Percentiles rank a stretch among this genome's conserved stretches.
Conservation (phyloP, 2,797 vertebrate genomes). For the Ptychadena robeensis region DNA sequence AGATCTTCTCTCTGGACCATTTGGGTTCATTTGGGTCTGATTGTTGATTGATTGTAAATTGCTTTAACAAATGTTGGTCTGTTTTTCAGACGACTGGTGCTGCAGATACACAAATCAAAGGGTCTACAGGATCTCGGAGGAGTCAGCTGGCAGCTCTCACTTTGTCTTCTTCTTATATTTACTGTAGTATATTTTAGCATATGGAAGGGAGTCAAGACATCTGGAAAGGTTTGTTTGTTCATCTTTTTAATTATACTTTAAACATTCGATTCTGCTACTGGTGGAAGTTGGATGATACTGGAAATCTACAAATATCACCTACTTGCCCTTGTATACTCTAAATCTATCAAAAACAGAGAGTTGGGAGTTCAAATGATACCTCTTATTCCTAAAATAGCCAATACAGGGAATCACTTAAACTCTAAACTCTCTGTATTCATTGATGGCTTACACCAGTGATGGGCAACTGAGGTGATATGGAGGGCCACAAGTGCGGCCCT, state of each 20-base stretch:
- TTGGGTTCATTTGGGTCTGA: too few relatives aligned
- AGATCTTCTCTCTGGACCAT: too few relatives aligned
- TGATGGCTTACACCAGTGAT: too few relatives aligned
- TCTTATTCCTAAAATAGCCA: too few relatives aligned
- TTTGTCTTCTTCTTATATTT: conserved; percentile 95
- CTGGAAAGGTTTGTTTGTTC: conserved; percentile 87
- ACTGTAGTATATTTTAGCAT: conserved; percentile 97
- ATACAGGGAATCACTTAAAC: too few relatives aligned
- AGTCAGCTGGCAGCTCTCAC: conserved; percentile 93
- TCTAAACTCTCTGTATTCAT: too few relatives aligned
- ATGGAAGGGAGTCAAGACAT: conserved; percentile 99
- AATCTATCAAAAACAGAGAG: neutral
- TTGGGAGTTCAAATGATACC: too few relatives aligned
- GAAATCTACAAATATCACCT: neutral
- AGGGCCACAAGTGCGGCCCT: too few relatives aligned
- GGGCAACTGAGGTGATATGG: too few relatives aligned
- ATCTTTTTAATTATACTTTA: neutral
- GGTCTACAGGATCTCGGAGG: conserved; percentile 92
- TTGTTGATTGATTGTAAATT: too few relatives aligned
- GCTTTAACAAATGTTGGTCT: neutral
- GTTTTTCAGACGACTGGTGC: conserved; percentile 86
- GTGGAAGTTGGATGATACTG: neutral
- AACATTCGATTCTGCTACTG: neutral
- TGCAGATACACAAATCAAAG: conserved; percentile 89
- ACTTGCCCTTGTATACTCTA: neutral